Conservation (phyloP, 2,888 invertebrate species). For the Hesperia comma region DNA sequence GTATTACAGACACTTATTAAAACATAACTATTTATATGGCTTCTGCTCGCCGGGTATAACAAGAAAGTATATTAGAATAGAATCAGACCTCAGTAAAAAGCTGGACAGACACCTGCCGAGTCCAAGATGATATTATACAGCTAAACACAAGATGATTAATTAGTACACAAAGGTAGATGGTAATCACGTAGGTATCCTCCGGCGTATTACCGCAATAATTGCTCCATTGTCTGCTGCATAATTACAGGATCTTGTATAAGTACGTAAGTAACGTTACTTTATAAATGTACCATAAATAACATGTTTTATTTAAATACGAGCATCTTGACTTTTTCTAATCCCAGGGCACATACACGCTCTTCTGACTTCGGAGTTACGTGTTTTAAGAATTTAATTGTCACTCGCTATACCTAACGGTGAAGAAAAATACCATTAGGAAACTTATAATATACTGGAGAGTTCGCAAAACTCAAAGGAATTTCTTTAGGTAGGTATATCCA, state of each 20-base stretch:
- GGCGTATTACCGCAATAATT: slow-evolving; percentile 3
- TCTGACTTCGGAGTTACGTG: no score
- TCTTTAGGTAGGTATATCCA: no score
- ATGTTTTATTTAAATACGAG: neutral
- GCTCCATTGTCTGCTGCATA: slow-evolving; percentile 22
- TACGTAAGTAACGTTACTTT: slow-evolving; percentile 6
- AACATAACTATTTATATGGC: no score
- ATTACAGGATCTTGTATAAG: slow-evolving; percentile 27
- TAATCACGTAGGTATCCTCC: slow-evolving; percentile 13
- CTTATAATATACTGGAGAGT: no score
- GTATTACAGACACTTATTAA: no score
- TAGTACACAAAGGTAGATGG: slow-evolving; percentile 15
- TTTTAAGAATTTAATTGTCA: no score
- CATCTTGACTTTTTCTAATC: neutral
- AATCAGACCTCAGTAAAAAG: neutral
- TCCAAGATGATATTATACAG: slow-evolving; percentile 5
- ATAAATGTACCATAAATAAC: slow-evolving; percentile 8
- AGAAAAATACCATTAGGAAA: no score
- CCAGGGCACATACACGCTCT: no score
- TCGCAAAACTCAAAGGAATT: no score
- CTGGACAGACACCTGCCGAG: neutral
- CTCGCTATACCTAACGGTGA: no score
- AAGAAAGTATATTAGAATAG: no score
- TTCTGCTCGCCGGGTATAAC: no score
- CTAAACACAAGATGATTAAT: slow-evolving; percentile 16